Conservation (phyloP, 2,888 invertebrate genomes). For the Caenorhabditis becei region DNA sequence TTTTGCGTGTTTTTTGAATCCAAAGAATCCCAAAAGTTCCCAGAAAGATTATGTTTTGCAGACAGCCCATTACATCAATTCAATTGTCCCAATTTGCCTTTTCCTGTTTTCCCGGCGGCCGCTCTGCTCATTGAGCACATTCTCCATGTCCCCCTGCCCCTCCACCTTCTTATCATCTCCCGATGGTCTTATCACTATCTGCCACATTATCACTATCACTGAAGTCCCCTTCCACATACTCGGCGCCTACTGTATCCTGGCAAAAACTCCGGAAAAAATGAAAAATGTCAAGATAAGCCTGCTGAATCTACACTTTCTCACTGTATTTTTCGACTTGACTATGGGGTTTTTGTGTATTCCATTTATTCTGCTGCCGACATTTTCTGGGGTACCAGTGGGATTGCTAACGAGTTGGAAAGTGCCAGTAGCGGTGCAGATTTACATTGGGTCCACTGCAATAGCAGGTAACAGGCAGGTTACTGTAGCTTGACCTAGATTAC, state of each 20-base stretch:
- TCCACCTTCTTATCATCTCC: not conserved
- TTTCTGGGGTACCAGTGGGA: slow-evolving; percentile 8
- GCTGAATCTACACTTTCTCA: slow-evolving; percentile 33
- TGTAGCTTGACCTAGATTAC: too few relatives aligned
- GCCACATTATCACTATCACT: not conserved
- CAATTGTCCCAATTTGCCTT: too few relatives aligned
- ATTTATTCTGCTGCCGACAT: not conserved
- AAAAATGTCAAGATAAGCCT: slow-evolving; percentile 38
- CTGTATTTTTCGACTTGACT: slow-evolving; percentile 13
- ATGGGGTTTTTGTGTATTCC: not conserved
- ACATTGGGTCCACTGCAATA: not conserved
- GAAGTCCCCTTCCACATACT: slow-evolving; percentile 34
- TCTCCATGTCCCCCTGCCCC: not conserved
- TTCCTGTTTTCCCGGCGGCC: too few relatives aligned
- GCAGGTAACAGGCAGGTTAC: not conserved
- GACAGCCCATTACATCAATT: too few relatives aligned
- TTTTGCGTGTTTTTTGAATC: too few relatives aligned
- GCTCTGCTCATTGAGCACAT: too few relatives aligned
- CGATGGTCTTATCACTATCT: not conserved
- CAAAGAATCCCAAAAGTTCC: too few relatives aligned
- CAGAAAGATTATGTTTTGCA: too few relatives aligned
- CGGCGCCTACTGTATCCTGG: slow-evolving; percentile 40
- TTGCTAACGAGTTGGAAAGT: not conserved
- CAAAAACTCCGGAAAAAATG: slow-evolving; percentile 35
- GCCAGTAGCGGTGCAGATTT: not conserved